These are phyloP conservation scores for Cirrhinus mrigala DNA, from an alignment of 2,797 vertebrate genomes.

Conservation along the genomic window DNA sequence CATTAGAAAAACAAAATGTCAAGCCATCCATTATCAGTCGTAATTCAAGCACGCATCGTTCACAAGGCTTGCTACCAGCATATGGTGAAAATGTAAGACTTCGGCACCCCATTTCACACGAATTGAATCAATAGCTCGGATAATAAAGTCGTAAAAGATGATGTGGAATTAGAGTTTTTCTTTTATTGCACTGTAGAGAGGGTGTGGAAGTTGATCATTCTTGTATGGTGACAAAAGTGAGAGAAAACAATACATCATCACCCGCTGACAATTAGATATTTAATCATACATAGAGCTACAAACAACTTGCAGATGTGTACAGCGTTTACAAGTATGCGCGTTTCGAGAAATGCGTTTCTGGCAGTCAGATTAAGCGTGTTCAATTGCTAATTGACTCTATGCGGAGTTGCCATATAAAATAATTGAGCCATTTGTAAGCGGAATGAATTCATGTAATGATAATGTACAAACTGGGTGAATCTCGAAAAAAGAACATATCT, in stretches of 20 bases:
- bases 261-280: conserved; percentile 5
- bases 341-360: background rate
- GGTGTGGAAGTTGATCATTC: conserved; percentile 15
- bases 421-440: background rate
- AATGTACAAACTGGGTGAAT: background rate
- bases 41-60: conserved; percentile 27
- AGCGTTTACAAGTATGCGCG: background rate
- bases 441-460: background rate
- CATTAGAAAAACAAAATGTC: conserved; percentile 54
- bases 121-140: conserved; percentile 44
- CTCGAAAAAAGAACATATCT: background rate
- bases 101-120: conserved; percentile 40
- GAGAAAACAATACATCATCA: conserved; percentile 13
- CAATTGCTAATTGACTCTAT: background rate
- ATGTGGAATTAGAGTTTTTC: conserved; percentile 30
- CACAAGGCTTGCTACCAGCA: conserved; percentile 10
- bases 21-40: conserved; percentile 48
- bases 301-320: background rate
- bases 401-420: background rate
- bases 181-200: conserved; percentile 23
- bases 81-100: conserved; percentile 31
- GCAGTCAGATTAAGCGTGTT: background rate
- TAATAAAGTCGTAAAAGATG: conserved; percentile 48
- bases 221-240: background rate
- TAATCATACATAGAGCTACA: conserved; percentile 22